phyloP scores from a whole-genome alignment of 2,888 invertebrate genomes.

The Dichetophora obliterata region DNA sequence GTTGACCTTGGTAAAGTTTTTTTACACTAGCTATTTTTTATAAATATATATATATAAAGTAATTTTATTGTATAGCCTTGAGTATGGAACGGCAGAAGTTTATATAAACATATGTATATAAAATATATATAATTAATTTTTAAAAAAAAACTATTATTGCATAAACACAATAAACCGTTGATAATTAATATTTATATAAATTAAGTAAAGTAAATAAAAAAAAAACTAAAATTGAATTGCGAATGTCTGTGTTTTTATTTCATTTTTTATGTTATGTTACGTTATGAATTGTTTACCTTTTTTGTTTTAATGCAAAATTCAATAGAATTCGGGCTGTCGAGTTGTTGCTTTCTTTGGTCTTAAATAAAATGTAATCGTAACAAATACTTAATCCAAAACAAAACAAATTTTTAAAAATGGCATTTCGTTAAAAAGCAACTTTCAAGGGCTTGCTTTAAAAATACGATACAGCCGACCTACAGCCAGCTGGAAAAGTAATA shows the following conservation, averaged over 20 bases:
- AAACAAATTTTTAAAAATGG: no score
- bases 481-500: no score
- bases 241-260: constrained; percentile 52
- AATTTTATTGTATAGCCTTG: not conserved
- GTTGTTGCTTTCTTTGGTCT: not conserved
- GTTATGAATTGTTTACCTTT: not conserved
- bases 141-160: not conserved
- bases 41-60: not conserved
- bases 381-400: no score
- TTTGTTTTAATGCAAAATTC: not conserved
- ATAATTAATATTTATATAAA: constrained; percentile 39
- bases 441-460: no score
- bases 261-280: constrained; percentile 17
- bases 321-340: not conserved
- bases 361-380: no score
- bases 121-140: not conserved
- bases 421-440: no score
- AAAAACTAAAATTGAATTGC: constrained; percentile 57
- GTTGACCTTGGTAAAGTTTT: constrained; percentile 15
- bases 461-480: no score
- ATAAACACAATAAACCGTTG: constrained; percentile 19
- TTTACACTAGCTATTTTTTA: not conserved
- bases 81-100: constrained; percentile 20
- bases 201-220: constrained; percentile 49
- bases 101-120: constrained; percentile 2